phyloP scores from a whole-genome alignment of 2,797 vertebrate species.

The Pseudochromis fuscus region DNA sequence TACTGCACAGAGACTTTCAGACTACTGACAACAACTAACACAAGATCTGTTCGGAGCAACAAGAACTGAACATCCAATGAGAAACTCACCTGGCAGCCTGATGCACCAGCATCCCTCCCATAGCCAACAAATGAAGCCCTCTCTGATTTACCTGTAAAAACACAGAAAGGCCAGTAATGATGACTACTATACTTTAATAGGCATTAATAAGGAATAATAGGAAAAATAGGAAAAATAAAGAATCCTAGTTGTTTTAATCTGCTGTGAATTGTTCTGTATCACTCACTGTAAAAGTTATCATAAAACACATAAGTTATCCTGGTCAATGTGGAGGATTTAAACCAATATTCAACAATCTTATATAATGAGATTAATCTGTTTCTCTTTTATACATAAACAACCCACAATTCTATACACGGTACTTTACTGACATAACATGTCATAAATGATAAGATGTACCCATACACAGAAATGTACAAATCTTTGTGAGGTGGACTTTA shows the following conservation, averaged over 20 bases:
- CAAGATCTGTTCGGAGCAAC: background rate
- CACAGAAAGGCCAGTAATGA: constrained; percentile 70
- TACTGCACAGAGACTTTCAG: background rate
- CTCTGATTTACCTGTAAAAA: constrained; percentile 83
- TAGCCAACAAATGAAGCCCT: constrained; percentile 83
- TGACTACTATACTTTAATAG: constrained; percentile 9
- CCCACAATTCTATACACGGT: background rate
- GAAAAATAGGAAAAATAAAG: too few species aligned
- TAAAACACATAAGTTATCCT: background rate
- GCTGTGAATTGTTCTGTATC: background rate
- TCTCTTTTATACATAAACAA: background rate
- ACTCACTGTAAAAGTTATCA: background rate
- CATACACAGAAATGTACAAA: background rate
- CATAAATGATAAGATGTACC: background rate
- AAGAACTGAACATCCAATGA: constrained; percentile 9
- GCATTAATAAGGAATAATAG: constrained; percentile 3
- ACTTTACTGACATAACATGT: background rate
- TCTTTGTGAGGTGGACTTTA: background rate
- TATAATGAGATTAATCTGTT: background rate
- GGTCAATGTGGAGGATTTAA: background rate
- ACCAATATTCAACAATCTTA: background rate
- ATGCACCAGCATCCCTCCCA: constrained; percentile 89
- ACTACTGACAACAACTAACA: background rate
- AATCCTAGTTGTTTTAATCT: background rate
- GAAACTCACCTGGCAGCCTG: constrained; percentile 92